Conservation (phyloP, 2,797 vertebrate species). For the Phaenicophaeus curvirostris region DNA sequence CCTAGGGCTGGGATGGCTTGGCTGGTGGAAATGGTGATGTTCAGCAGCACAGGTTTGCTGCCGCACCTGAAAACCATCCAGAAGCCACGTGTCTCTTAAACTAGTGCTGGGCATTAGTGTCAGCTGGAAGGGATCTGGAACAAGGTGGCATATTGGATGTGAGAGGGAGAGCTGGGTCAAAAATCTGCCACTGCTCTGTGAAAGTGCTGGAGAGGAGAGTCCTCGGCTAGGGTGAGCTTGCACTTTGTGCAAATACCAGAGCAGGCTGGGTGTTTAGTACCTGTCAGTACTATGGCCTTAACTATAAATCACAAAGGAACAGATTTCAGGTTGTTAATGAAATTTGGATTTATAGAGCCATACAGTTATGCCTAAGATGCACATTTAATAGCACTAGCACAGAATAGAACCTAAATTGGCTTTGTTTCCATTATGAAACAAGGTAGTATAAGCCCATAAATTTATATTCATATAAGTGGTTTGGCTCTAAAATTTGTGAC, state of each 20-base stretch:
- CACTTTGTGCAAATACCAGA: neutral
- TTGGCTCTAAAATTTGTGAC: neutral
- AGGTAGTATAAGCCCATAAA: neutral
- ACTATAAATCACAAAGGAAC: slow-evolving; percentile 49
- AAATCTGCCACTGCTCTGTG: neutral
- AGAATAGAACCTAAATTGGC: neutral
- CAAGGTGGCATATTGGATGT: rapidly evolving
- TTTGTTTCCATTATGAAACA: slow-evolving; percentile 27
- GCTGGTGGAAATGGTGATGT: neutral
- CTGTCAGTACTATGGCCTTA: neutral
- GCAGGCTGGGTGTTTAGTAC: neutral
- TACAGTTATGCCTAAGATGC: neutral
- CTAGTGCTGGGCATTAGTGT: neutral
- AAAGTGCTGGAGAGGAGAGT: neutral
- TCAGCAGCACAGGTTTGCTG: neutral
- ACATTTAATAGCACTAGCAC: neutral
- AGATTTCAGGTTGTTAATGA: slow-evolving; percentile 17
- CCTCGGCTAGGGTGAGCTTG: neutral
- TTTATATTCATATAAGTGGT: neutral
- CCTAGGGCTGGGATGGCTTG: neutral
- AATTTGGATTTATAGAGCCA: slow-evolving; percentile 34
- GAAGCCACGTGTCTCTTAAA: neutral
- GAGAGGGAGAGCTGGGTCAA: neutral
- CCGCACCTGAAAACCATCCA: neutral
- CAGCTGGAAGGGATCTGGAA: neutral